These are phyloP conservation scores for Cataglyphis altisquamis DNA, from an alignment of 2,888 invertebrate genomes.

Conservation along the genomic window DNA sequence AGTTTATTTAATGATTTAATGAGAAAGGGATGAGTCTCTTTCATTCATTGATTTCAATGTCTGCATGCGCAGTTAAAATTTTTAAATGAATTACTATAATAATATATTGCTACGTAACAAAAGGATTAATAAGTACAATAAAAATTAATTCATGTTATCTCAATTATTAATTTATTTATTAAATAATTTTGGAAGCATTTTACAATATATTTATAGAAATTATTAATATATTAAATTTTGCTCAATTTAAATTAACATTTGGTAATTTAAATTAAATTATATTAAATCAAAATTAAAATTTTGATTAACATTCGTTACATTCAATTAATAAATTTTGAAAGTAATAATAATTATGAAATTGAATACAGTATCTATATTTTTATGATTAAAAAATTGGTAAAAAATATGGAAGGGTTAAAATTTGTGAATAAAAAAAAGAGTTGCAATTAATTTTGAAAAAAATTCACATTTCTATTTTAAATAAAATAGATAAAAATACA, in stretches of 20 bases:
- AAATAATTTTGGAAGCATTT: not conserved
- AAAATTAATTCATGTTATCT: not conserved
- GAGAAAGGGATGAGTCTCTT: not conserved
- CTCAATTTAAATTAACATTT: not conserved
- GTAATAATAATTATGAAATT: not conserved
- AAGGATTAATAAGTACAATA: not conserved
- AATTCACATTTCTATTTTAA: not conserved
- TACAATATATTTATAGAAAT: slow-evolving; percentile 12
- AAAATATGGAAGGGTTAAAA: not conserved
- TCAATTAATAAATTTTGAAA: not conserved
- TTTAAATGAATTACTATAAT: too few relatives aligned
- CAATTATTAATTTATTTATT: not conserved
- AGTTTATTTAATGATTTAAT: not conserved
- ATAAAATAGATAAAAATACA: not conserved
- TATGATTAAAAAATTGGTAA: not conserved
- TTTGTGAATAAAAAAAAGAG: not conserved
- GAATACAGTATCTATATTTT: not conserved
- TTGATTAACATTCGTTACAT: not conserved
- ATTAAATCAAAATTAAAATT: too few relatives aligned
- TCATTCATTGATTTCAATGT: not conserved
- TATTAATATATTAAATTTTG: not conserved
- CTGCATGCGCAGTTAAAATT: not conserved
- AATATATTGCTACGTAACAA: not conserved
- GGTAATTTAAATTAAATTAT: too few relatives aligned
- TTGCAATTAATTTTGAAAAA: not conserved